Percentiles rank a stretch among this genome's conserved stretches.
These are phyloP conservation scores for Brachionus koreanus DNA, from an alignment of 1,140 invertebrate species.

Conservation along the genomic window DNA sequence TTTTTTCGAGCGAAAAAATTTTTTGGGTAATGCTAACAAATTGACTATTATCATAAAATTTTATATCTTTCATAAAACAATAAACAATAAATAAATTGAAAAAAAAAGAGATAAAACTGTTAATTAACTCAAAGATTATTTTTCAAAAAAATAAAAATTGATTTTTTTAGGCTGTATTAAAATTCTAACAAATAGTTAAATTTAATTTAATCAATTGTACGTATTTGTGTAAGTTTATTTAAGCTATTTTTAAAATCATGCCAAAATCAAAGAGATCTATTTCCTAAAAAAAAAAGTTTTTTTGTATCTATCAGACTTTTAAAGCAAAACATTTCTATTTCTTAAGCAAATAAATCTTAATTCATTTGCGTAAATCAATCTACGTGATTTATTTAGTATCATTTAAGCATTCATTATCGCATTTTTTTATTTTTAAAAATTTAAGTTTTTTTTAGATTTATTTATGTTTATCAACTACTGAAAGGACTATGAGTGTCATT, in stretches of 20 bases:
- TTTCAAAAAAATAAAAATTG: neutral
- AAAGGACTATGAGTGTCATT: too few species aligned
- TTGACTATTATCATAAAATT: neutral
- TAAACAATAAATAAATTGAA: neutral
- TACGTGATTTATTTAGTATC: neutral
- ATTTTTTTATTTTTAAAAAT: neutral
- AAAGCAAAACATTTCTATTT: neutral
- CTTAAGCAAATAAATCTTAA: neutral
- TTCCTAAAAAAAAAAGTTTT: neutral
- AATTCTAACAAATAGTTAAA: neutral
- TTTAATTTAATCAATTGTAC: neutral
- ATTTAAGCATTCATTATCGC: neutral
- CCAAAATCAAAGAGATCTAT: neutral
- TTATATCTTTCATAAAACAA: neutral
- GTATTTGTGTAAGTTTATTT: neutral
- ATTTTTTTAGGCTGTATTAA: neutral
- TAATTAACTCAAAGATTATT: neutral
- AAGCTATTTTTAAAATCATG: neutral
- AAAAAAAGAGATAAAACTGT: too few species aligned
- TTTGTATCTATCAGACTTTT: neutral
- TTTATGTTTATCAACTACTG: too few species aligned
- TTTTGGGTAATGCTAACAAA: neutral
- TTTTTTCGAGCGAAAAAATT: neutral
- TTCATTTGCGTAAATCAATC: neutral
- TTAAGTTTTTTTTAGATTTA: neutral